Base-by-base conservation (phyloP, 1,140 invertebrate species). In the Pogonomyrmex barbatus region DNA sequence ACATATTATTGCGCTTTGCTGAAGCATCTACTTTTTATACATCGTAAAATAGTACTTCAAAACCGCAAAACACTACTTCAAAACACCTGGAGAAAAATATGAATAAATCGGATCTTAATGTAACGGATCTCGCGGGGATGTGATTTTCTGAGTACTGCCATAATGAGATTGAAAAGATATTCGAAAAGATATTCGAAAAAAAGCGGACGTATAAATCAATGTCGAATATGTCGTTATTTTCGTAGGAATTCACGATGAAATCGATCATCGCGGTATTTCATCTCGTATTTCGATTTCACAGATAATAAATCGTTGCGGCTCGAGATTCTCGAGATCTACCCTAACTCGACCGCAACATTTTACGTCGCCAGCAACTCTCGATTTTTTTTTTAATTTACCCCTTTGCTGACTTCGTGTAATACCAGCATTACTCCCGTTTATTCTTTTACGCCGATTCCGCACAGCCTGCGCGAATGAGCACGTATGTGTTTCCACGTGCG, bases 371-470 rank as follows among this genome's bases (percentile, higher is more conserved):
- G 30, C 47, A n/a, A 33, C 14, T 68, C 47, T 50, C 8, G 24
- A 39, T 73, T 60, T 60, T 68, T 62, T 68, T 68, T 33, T 0
- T 1, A 47, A 60, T 73, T 75, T 36, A 33, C 2, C 56, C 45
- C 68, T 39, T 33, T 12, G 77, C 65, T 79, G 77, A 79, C 42
- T 82, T 83, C 8, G 68, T 42, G 39, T 39, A 75, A 75, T 70
- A 54, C 50, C 36, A 56, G 39, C 65, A 71, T 85, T 75, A 52
- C 82, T 86, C 70, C 52, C 36, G 62, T 75, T 87, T 85, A 73
- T 87, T 82, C 84, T 91, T 90, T 87, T 71, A 82, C 67, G 67
- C 65, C 67, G 42, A 83, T 83, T 83, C 70, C n/a, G 79, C 54
- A 60, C 36, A n/a, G 47, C 24, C 17, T 14, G 6, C 65, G 9